Conservation (phyloP, 2,888 invertebrate genomes). For the Lissonota sp. region DNA sequence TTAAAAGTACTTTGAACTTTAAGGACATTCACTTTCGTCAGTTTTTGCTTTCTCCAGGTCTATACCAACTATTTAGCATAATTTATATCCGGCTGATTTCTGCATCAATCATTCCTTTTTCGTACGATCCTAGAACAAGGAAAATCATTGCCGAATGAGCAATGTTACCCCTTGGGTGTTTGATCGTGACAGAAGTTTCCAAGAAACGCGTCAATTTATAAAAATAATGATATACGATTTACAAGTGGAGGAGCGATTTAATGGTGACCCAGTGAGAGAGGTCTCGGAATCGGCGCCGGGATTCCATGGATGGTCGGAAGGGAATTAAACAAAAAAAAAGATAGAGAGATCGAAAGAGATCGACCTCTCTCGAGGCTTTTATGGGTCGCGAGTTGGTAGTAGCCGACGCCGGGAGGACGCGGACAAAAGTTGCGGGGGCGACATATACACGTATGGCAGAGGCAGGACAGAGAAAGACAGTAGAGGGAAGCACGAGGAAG, state of each 20-base stretch:
- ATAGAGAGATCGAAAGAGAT: conserved; percentile 52
- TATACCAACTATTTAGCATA: too few species aligned
- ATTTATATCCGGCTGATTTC: too few species aligned
- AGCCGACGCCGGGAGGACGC: conserved; percentile 24
- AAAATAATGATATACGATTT: not conserved
- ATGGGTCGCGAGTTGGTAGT: conserved; percentile 41
- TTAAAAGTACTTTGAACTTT: too few species aligned
- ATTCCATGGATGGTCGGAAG: conserved; percentile 8
- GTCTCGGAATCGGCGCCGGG: conserved; percentile 24
- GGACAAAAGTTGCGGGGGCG: conserved; percentile 24
- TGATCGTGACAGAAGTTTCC: too few species aligned
- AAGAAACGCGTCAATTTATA: too few species aligned
- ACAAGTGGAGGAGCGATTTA: conserved; percentile 27
- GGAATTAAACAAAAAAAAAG: not conserved
- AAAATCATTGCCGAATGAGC: too few species aligned
- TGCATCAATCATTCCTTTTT: too few species aligned
- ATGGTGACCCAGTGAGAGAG: conserved; percentile 37
- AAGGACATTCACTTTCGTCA: too few species aligned
- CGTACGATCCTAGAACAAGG: too few species aligned
- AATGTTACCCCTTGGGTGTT: too few species aligned
- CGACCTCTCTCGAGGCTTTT: conserved; percentile 29
- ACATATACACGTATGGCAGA: conserved; percentile 6
- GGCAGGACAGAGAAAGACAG: conserved; percentile 22
- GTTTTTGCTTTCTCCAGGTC: too few species aligned
- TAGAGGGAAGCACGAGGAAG: conserved; percentile 9